Conservation (phyloP, 1,140 invertebrate genomes). For the Geopemphigus sp. region DNA sequence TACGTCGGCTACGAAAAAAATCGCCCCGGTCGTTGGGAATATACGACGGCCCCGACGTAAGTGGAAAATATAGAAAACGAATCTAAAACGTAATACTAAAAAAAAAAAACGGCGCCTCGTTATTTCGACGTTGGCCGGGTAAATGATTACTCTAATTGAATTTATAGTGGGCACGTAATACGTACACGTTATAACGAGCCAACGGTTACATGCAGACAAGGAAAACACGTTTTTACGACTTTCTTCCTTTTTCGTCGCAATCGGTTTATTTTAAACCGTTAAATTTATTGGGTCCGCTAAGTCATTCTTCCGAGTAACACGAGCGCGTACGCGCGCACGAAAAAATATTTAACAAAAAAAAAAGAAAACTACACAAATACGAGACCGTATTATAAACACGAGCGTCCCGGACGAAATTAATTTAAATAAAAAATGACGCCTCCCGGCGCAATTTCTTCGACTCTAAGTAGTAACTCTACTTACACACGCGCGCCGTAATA, state of each 20-base stretch:
- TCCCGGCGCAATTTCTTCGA: conserved; percentile 18
- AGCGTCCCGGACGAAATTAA: background rate
- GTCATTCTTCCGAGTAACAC: conserved; percentile 12
- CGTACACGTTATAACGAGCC: background rate
- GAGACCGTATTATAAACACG: background rate
- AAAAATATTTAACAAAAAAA: background rate
- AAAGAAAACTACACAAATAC: conserved; percentile 7
- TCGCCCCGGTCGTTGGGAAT: too few species aligned
- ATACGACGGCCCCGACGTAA: too few species aligned
- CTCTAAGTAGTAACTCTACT: conserved; percentile 9
- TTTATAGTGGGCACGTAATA: conserved; percentile 19
- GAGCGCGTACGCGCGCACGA: background rate
- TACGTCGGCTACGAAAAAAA: too few species aligned
- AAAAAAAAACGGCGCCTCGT: background rate
- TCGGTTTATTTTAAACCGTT: conserved; percentile 37
- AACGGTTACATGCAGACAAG: background rate
- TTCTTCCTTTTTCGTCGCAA: conserved; percentile 15
- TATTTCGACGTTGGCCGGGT: conserved; percentile 16
- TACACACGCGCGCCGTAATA: background rate
- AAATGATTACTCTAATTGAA: conserved; percentile 37
- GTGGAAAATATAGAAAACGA: background rate
- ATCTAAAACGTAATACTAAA: background rate
- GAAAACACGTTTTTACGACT: conserved; percentile 28
- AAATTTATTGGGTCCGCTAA: conserved; percentile 36
- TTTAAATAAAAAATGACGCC: conserved; percentile 35